A percentile compares a stretch with the other conserved stretches of the same genome.
phyloP scores from a whole-genome alignment of 2,888 invertebrate genomes.

The Herminia tarsipennalis region DNA sequence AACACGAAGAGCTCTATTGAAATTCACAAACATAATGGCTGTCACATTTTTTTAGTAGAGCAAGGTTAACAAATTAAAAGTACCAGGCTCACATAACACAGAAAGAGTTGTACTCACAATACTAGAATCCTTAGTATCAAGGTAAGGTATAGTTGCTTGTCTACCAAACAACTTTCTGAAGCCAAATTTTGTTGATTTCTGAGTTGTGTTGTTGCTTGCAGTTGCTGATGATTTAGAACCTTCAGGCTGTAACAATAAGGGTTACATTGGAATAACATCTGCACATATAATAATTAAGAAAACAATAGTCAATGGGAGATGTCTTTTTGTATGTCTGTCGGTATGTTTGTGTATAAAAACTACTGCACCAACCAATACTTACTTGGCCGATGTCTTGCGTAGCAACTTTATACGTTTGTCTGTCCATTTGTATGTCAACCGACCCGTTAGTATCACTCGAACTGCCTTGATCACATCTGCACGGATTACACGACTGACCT shows the following conservation, averaged over 20 bases:
- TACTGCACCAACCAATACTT: too few species aligned
- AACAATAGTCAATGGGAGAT: too few species aligned
- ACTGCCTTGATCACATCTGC: background rate
- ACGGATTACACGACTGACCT: background rate
- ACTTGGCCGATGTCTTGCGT: too few species aligned
- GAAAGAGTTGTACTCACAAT: constrained; percentile 43
- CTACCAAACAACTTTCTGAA: constrained; percentile 43
- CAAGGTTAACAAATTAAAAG: background rate
- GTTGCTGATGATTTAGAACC: background rate
- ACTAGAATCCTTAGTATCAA: constrained; percentile 49
- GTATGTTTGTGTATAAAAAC: background rate
- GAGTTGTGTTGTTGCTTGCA: background rate
- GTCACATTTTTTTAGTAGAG: background rate
- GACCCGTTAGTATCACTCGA: background rate
- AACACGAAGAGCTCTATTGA: background rate
- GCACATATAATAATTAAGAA: too few species aligned
- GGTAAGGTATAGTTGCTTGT: constrained; percentile 42
- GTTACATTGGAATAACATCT: too few species aligned
- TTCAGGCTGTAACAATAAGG: too few species aligned
- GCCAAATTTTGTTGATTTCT: constrained; percentile 24
- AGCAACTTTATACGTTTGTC: background rate
- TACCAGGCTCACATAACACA: too few species aligned
- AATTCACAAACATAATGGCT: background rate
- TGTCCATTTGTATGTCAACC: background rate
- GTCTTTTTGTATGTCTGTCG: background rate